Percentiles rank a stretch among this genome's conserved stretches.
Evolutionary conservation across 2,113 vertebrate genomes (phyloP).

Genomic region (Brachirus orientalis): DNA sequence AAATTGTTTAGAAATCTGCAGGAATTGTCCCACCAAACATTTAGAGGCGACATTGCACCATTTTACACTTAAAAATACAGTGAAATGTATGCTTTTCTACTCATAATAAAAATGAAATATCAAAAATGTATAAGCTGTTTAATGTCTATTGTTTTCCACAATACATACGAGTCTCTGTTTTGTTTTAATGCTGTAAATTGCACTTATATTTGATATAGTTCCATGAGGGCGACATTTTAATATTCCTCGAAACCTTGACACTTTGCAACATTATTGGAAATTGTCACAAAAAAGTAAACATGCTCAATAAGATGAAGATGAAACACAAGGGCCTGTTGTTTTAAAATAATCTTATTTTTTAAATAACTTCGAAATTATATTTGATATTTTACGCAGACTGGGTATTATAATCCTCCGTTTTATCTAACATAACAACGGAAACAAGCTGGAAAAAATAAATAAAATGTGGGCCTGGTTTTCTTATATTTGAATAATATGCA

Average conservation of each 20-base stretch:
- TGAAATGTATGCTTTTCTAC: too few species aligned
- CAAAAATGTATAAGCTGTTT: not conserved
- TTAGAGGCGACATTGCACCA: not conserved
- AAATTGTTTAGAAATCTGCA: not conserved
- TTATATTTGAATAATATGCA: slow-evolving; percentile 49
- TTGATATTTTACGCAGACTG: not conserved
- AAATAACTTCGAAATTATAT: too few species aligned
- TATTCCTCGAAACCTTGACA: not conserved
- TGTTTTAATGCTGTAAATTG: too few species aligned
- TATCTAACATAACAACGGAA: not conserved
- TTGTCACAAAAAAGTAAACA: too few species aligned
- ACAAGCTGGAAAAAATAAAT: slow-evolving; percentile 6
- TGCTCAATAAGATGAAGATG: not conserved
- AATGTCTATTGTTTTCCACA: not conserved
- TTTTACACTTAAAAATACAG: too few species aligned
- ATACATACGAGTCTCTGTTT: too few species aligned
- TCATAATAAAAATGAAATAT: too few species aligned
- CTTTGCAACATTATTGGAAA: too few species aligned
- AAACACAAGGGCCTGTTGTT: slow-evolving; percentile 3
- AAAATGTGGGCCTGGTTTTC: not conserved
- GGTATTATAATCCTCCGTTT: not conserved
- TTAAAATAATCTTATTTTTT: slow-evolving; percentile 9
- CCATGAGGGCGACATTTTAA: not conserved
- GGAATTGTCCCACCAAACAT: too few species aligned
- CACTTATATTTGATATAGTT: not conserved